Evolutionary conservation across 2,797 vertebrate genomes (phyloP).

Genomic region (Adelosebastes latens): DNA sequence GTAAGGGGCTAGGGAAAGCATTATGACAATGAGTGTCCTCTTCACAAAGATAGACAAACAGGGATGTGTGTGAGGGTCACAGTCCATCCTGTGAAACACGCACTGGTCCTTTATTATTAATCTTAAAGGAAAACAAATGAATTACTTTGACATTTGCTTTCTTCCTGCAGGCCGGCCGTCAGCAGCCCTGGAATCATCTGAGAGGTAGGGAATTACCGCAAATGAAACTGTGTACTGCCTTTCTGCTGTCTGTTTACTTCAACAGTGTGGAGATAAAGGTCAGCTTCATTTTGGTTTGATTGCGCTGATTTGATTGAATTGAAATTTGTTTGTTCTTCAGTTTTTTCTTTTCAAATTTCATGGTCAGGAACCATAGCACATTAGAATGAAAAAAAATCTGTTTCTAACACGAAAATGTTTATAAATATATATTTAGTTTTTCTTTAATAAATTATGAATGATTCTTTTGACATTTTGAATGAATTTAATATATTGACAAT

Average conservation of each 20-base stretch:
- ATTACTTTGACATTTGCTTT: constrained; percentile 49
- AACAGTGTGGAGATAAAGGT: constrained; percentile 20
- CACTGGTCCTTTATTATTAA: not conserved
- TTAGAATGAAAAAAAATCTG: not conserved
- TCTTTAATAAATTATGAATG: not conserved
- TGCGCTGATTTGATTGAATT: constrained; percentile 23
- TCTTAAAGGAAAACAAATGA: constrained; percentile 23
- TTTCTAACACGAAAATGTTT: not conserved
- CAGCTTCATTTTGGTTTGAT: constrained; percentile 29
- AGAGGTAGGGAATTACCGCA: constrained; percentile 42
- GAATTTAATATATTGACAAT: not conserved
- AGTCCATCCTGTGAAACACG: constrained; percentile 9
- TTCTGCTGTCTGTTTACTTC: constrained; percentile 20
- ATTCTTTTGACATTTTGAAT: not conserved
- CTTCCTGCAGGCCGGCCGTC: constrained; percentile 38
- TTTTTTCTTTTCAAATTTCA: constrained; percentile 9
- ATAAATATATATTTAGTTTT: not conserved
- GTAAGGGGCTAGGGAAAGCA: not conserved
- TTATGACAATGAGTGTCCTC: not conserved
- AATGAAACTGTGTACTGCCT: constrained; percentile 26
- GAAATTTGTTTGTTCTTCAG: not conserved
- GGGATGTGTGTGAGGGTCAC: not conserved
- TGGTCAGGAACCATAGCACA: too few species aligned
- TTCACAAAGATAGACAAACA: not conserved
- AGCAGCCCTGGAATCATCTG: constrained; percentile 30